Conservation (phyloP, 2,113 vertebrate species). For the Anser cygnoides region DNA sequence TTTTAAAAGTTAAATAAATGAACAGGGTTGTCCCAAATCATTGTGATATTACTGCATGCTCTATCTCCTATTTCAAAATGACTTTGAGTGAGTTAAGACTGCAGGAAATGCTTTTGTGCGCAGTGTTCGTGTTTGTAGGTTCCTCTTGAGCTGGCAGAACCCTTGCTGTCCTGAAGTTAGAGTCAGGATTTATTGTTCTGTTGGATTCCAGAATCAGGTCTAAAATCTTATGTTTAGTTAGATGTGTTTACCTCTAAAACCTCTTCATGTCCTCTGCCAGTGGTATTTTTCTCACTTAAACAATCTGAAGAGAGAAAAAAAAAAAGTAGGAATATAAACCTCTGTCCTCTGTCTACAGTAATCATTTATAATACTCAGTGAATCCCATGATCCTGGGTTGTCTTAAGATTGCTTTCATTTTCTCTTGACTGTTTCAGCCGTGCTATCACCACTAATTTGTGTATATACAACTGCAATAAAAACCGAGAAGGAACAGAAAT, state of each 20-base stretch:
- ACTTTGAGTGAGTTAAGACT: not conserved
- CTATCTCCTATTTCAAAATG: not conserved
- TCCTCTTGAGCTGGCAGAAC: not conserved
- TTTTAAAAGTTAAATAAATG: not conserved
- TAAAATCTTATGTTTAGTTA: not conserved
- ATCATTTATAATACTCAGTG: not conserved
- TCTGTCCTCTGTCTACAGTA: not conserved
- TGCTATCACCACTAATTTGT: not conserved
- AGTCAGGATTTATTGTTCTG: not conserved
- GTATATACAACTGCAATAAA: not conserved
- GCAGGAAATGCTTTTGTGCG: not conserved
- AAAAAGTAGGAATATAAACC: not conserved
- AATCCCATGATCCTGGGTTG: not conserved
- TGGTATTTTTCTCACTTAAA: not conserved
- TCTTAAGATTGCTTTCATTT: not conserved
- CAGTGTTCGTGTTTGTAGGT: not conserved
- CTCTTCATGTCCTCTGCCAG: not conserved
- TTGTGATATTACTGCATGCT: not conserved
- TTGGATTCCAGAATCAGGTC: not conserved
- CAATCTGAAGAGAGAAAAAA: not conserved
- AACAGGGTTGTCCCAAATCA: not conserved
- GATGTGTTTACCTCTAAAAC: not conserved
- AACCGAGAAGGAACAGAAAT: not conserved
- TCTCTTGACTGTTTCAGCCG: not conserved
- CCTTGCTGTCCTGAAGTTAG: not conserved